Conservation (phyloP, 2,113 vertebrate genomes). For the Xiphias gladius region DNA sequence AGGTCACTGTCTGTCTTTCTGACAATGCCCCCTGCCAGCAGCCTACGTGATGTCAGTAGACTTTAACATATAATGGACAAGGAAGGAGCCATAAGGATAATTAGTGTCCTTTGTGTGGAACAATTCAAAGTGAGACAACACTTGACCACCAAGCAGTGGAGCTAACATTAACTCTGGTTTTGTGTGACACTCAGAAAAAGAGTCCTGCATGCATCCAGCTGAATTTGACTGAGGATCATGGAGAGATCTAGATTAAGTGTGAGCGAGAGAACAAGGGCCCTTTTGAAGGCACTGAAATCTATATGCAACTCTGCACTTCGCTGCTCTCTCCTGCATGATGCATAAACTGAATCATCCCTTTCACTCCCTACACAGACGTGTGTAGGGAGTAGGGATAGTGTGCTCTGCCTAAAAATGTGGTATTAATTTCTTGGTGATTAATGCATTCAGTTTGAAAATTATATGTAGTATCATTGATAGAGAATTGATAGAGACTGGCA, state of each 20-base stretch:
- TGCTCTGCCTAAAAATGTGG: slow-evolving; percentile 41
- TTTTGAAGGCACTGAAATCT: slow-evolving; percentile 76
- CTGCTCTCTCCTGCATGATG: slow-evolving; percentile 73
- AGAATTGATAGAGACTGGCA: background rate
- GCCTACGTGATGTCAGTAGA: slow-evolving; percentile 43
- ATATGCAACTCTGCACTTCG: slow-evolving; percentile 80
- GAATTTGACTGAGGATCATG: slow-evolving; percentile 46
- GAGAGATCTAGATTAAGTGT: slow-evolving; percentile 48
- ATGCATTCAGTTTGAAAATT: background rate
- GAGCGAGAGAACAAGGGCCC: slow-evolving; percentile 72
- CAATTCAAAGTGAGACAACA: slow-evolving; percentile 48
- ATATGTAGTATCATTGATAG: background rate
- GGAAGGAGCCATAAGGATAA: slow-evolving; percentile 43
- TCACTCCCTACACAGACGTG: slow-evolving; percentile 73
- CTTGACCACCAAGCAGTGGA: slow-evolving; percentile 42
- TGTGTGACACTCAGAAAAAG: slow-evolving; percentile 57
- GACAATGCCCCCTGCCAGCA: slow-evolving; percentile 4
- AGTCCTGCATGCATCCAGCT: slow-evolving; percentile 40
- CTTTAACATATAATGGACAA: slow-evolving; percentile 37
- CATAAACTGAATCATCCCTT: slow-evolving; percentile 81
- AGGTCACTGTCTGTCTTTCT: background rate
- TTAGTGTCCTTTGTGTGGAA: slow-evolving; percentile 58
- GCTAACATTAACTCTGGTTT: slow-evolving; percentile 57
- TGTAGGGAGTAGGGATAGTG: too few species aligned
- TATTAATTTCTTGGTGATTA: background rate